Percentiles rank a stretch among this genome's conserved stretches.
Conservation (phyloP, 2,888 invertebrate genomes). For the Ophioninae sp. region DNA sequence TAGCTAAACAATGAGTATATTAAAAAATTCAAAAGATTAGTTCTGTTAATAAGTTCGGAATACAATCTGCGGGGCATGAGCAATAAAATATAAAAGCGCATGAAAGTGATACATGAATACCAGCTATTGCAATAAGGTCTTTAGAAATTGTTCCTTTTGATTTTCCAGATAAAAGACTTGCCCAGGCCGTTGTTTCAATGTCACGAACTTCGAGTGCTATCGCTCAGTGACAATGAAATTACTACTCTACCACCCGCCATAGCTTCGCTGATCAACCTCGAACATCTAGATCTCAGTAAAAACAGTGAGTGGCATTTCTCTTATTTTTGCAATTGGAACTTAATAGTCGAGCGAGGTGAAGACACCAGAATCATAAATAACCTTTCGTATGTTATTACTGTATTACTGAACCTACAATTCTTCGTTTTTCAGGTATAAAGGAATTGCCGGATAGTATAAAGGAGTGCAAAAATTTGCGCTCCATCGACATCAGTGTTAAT, state of each 20-base stretch:
- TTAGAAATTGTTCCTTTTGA: neutral
- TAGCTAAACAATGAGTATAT: too few relatives aligned
- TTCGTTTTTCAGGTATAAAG: conserved; percentile 84
- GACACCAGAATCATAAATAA: neutral
- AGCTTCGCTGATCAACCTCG: conserved; percentile 91
- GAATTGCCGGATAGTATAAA: conserved; percentile 94
- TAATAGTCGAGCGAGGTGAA: neutral
- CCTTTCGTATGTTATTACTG: neutral
- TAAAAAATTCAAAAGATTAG: neutral
- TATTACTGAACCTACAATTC: neutral
- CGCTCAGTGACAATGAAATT: conserved; percentile 95
- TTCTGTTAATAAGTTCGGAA: neutral
- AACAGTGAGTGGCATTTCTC: conserved; percentile 84
- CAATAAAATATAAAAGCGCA: neutral
- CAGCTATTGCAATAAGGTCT: neutral
- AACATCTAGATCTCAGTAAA: conserved; percentile 91
- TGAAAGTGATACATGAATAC: neutral
- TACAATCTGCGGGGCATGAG: neutral
- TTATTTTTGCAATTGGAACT: neutral
- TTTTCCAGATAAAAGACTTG: conserved; percentile 86
- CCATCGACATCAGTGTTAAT: conserved; percentile 94
- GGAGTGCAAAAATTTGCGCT: conserved; percentile 90
- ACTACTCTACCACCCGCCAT: conserved; percentile 93
- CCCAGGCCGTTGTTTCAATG: conserved; percentile 96
- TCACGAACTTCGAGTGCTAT: conserved; percentile 92